Evolutionary conservation across 2,888 invertebrate species (phyloP).

Genomic region (Ophion ellenae): DNA sequence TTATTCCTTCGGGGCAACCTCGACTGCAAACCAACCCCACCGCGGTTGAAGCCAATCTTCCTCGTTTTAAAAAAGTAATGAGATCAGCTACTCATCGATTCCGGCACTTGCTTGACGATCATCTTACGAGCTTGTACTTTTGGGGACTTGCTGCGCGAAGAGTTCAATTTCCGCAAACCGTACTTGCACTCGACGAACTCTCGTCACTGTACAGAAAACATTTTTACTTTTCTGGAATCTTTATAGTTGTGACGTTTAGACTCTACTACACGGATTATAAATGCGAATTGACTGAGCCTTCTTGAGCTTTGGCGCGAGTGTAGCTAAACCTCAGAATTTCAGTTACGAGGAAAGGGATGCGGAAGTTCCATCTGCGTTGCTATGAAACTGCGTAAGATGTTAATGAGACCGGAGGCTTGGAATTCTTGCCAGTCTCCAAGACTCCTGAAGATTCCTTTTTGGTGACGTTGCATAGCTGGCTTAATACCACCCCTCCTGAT

Average conservation of each 20-base stretch:
- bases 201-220: too few species aligned
- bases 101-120: conserved; percentile 64
- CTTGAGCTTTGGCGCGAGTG: conserved; percentile 61
- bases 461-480: conserved; percentile 73
- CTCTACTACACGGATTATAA: not conserved
- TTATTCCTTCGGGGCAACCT: conserved; percentile 56
- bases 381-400: conserved; percentile 81
- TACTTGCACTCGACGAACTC: too few species aligned
- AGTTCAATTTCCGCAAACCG: not conserved
- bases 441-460: conserved; percentile 82
- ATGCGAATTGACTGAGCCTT: conserved; percentile 77
- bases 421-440: conserved; percentile 82
- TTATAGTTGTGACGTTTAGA: too few species aligned
- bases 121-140: conserved; percentile 45
- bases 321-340: conserved; percentile 62
- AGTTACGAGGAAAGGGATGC: conserved; percentile 54
- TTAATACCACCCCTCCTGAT: conserved; percentile 49
- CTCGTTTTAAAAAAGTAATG: conserved; percentile 65
- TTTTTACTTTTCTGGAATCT: too few species aligned
- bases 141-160: conserved; percentile 18
- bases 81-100: conserved; percentile 66
- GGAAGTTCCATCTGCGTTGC: conserved; percentile 20
- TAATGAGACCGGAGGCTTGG: conserved; percentile 83
- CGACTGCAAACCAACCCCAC: conserved; percentile 44
- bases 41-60: conserved; percentile 56